phyloP scores from a whole-genome alignment of 2,797 vertebrate genomes.

The Sarcoramphus papa region DNA sequence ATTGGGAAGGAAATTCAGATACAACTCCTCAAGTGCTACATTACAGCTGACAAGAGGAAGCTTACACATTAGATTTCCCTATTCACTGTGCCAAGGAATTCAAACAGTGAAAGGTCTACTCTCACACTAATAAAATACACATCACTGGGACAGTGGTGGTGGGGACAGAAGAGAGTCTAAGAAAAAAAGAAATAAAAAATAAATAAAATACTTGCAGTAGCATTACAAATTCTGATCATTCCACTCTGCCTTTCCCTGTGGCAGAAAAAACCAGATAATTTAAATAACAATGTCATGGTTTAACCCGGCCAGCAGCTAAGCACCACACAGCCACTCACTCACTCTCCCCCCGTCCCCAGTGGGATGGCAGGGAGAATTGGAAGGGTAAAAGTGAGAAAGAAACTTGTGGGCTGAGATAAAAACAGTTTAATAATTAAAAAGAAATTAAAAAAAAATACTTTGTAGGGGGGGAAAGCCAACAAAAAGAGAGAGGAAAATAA shows the following conservation, averaged over 20 bases:
- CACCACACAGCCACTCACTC: no score
- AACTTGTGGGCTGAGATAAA: not conserved
- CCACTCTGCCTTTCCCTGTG: not conserved
- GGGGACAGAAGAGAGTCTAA: not conserved
- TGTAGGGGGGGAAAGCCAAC: not conserved
- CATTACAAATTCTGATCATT: not conserved
- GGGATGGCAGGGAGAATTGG: accelerated
- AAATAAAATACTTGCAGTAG: not conserved
- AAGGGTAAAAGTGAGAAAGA: not conserved
- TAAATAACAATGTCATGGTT: not conserved
- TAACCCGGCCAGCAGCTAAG: not conserved
- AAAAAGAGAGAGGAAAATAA: not conserved
- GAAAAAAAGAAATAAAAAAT: not conserved
- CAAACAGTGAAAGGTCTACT: not conserved
- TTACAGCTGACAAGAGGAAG: not conserved
- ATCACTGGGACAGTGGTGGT: accelerated
- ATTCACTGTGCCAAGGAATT: not conserved
- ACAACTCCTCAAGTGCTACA: not conserved
- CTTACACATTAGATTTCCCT: not conserved
- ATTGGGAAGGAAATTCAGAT: not conserved
- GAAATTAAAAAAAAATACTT: not conserved
- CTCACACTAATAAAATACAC: not conserved
- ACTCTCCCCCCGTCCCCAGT: accelerated
- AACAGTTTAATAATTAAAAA: not conserved
- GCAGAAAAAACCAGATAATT: not conserved